These are phyloP conservation scores for Tachycineta bicolor DNA, from an alignment of 2,113 vertebrate species.

Conservation along the genomic window DNA sequence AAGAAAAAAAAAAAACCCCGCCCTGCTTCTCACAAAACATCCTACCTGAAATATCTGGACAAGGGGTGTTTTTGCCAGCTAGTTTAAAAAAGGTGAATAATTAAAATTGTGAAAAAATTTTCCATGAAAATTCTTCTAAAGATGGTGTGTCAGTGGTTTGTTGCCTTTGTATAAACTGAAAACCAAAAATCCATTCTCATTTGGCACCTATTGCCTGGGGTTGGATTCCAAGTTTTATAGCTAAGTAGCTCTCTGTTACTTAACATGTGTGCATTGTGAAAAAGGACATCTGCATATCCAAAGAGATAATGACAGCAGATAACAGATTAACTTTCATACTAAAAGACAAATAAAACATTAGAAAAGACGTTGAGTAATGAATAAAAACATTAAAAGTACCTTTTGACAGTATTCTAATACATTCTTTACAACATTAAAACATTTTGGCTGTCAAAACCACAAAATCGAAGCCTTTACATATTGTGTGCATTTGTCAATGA, in stretches of 20 bases:
- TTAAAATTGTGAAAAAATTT: neutral
- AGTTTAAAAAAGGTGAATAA: neutral
- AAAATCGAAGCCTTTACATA: neutral
- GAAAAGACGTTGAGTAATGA: neutral
- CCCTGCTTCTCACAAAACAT: neutral
- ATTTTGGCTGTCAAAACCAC: neutral
- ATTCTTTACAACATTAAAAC: neutral
- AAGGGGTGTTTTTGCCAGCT: neutral
- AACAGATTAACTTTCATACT: neutral
- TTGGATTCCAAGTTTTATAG: constrained; percentile 34
- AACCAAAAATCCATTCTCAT: constrained; percentile 7
- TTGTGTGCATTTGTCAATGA: neutral
- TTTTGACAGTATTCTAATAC: neutral
- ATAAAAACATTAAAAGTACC: neutral
- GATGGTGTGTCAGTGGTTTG: neutral
- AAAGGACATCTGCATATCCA: neutral
- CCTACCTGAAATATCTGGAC: neutral
- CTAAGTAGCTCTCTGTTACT: neutral
- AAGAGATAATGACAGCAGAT: neutral
- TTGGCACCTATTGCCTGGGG: neutral
- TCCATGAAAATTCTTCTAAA: neutral
- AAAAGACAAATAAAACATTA: constrained; percentile 1
- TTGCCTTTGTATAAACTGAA: neutral
- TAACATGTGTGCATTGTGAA: neutral
- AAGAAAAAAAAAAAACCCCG: neutral